Evolutionary conservation across 1,140 invertebrate genomes (phyloP).

Genomic region (Apis laboriosa): DNA sequence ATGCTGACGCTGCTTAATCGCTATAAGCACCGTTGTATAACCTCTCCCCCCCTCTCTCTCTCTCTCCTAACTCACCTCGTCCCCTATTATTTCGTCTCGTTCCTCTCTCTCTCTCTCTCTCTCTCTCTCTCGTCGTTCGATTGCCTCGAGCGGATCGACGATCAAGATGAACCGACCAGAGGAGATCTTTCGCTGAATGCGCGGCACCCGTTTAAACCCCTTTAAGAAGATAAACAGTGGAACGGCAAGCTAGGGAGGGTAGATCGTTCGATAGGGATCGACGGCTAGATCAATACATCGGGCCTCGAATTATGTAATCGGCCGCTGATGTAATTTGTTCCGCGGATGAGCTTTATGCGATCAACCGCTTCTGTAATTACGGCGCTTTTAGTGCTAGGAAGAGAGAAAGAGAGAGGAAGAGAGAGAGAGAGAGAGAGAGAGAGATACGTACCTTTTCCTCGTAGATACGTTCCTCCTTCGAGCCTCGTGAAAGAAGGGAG

Average conservation of each 20-base stretch:
- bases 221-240: constrained; percentile 47
- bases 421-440: too few species aligned
- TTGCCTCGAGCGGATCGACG: constrained; percentile 52
- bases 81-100: too few species aligned
- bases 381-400: too few species aligned
- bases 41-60: neutral
- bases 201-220: constrained; percentile 21
- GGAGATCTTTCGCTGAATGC: constrained; percentile 44
- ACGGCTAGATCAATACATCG: constrained; percentile 17
- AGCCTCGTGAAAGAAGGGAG: neutral
- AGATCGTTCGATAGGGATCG: constrained; percentile 32
- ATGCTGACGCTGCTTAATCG: constrained; percentile 58
- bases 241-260: constrained; percentile 10
- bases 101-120: neutral
- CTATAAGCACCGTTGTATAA: neutral
- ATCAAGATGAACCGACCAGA: constrained; percentile 51
- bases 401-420: too few species aligned
- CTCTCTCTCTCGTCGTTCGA: constrained; percentile 30
- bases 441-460: neutral
- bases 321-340: constrained; percentile 10
- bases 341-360: neutral
- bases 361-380: constrained; percentile 15
- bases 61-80: neutral
- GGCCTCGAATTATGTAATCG: constrained; percentile 13
- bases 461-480: neutral